These are phyloP conservation scores for Eupithecia centaureata DNA, from an alignment of 2,888 invertebrate species.

Conservation along the genomic window DNA sequence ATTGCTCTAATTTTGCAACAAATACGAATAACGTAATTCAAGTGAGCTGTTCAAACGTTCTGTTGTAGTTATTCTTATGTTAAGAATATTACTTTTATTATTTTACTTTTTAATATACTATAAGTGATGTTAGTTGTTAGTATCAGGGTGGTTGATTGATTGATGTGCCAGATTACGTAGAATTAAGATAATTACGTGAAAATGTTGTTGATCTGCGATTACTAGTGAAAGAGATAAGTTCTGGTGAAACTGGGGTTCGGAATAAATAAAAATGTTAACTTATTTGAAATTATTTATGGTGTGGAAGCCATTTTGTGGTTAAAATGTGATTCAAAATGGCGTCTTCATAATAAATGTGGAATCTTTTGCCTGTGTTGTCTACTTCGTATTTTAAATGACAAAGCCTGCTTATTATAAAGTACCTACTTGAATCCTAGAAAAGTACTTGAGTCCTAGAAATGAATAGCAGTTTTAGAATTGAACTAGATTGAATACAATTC, in stretches of 20 bases:
- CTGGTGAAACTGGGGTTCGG: constrained; percentile 28
- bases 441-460: constrained; percentile 2
- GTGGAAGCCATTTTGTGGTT: constrained; percentile 23
- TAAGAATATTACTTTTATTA: constrained; percentile 74
- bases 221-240: constrained; percentile 47
- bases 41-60: constrained; percentile 52
- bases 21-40: constrained; percentile 26
- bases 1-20: neutral
- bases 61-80: constrained; percentile 80
- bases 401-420: constrained; percentile 14
- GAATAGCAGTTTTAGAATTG: neutral
- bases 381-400: constrained; percentile 24
- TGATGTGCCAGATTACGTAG: constrained; percentile 73
- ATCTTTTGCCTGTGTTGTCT: constrained; percentile 18
- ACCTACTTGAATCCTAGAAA: neutral
- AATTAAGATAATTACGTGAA: constrained; percentile 51
- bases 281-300: constrained; percentile 1
- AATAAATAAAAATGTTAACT: constrained; percentile 15
- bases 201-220: constrained; percentile 69
- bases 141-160: constrained; percentile 60
- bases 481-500: constrained; percentile 12
- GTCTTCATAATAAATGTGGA: constrained; percentile 4
- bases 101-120: constrained; percentile 53
- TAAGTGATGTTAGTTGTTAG: constrained; percentile 54
- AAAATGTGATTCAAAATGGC: constrained; percentile 18